A percentile compares a stretch with the other conserved stretches of the same genome.
phyloP scores from a whole-genome alignment of 2,888 invertebrate genomes.

The Campopleginae sp. region DNA sequence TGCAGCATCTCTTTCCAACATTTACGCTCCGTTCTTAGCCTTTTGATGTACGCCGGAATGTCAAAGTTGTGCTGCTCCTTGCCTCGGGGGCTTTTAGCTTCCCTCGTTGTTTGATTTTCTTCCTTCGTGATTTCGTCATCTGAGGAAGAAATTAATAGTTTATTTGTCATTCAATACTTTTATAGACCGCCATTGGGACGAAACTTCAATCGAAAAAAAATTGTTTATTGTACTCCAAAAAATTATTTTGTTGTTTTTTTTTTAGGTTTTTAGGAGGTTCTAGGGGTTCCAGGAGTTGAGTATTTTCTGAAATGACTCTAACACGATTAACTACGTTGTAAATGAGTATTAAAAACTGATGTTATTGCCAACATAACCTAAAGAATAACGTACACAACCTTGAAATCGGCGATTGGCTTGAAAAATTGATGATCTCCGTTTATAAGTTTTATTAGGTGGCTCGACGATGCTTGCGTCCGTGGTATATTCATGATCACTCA shows the following conservation, averaged over 20 bases:
- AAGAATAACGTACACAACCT: slow-evolving; percentile 48
- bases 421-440: slow-evolving; percentile 48
- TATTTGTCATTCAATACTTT: neutral
- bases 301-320: neutral
- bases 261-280: neutral
- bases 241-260: neutral
- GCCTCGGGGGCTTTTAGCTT: neutral
- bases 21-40: slow-evolving; percentile 73
- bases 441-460: slow-evolving; percentile 20
- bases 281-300: neutral
- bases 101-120: slow-evolving; percentile 33
- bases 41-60: slow-evolving; percentile 73
- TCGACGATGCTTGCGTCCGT: slow-evolving; percentile 17
- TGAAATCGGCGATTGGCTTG: slow-evolving; percentile 33
- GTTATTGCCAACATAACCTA: slow-evolving; percentile 49
- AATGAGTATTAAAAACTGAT: slow-evolving; percentile 3
- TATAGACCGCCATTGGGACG: too few species aligned
- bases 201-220: too few species aligned
- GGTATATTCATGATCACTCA: slow-evolving; percentile 38
- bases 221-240: too few species aligned
- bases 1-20: slow-evolving; percentile 73
- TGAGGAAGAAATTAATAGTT: slow-evolving; percentile 30
- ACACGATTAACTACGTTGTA: neutral
- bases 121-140: slow-evolving; percentile 34
- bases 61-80: slow-evolving; percentile 67